phyloP scores from a whole-genome alignment of 2,797 vertebrate species.

The Borostomias antarcticus region DNA sequence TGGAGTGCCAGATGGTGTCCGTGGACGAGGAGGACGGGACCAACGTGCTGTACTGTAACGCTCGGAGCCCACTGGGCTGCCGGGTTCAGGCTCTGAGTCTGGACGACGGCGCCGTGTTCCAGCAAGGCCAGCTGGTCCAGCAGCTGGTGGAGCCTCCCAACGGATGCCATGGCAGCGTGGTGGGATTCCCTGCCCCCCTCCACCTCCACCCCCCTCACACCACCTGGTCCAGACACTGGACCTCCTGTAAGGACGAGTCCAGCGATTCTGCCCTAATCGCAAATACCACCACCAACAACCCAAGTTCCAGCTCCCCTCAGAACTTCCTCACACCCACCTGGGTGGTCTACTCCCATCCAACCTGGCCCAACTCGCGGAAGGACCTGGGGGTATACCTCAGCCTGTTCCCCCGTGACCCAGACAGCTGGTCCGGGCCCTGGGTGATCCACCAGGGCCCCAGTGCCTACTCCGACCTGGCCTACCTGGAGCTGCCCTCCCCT shows the following conservation, averaged over 20 bases:
- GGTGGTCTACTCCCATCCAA: conserved; percentile 91
- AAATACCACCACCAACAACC: not conserved
- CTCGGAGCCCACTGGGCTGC: conserved; percentile 87
- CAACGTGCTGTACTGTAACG: conserved; percentile 89
- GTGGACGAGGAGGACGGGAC: conserved; percentile 85
- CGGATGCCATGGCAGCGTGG: conserved; percentile 90
- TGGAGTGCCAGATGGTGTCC: conserved; percentile 92
- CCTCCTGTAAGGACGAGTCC: conserved; percentile 10
- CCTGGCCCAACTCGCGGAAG: conserved; percentile 76
- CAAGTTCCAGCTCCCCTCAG: not conserved
- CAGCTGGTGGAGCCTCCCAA: conserved; percentile 83
- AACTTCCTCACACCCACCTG: conserved; percentile 85
- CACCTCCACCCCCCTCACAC: conserved; percentile 30
- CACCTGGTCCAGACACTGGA: conserved; percentile 44
- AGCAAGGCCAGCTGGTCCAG: conserved; percentile 85
- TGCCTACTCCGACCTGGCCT: conserved; percentile 92
- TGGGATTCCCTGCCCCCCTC: conserved; percentile 84
- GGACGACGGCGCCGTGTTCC: conserved; percentile 83
- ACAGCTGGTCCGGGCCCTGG: conserved; percentile 93
- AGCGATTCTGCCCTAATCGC: not conserved
- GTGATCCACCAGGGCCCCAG: conserved; percentile 92
- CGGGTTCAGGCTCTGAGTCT: conserved; percentile 90
- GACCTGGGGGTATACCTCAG: conserved; percentile 89
- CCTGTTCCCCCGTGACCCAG: conserved; percentile 83
- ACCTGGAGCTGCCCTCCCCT: conserved; percentile 74